Evolutionary conservation across 2,888 invertebrate genomes (phyloP).

Genomic region (Amiota minor): DNA sequence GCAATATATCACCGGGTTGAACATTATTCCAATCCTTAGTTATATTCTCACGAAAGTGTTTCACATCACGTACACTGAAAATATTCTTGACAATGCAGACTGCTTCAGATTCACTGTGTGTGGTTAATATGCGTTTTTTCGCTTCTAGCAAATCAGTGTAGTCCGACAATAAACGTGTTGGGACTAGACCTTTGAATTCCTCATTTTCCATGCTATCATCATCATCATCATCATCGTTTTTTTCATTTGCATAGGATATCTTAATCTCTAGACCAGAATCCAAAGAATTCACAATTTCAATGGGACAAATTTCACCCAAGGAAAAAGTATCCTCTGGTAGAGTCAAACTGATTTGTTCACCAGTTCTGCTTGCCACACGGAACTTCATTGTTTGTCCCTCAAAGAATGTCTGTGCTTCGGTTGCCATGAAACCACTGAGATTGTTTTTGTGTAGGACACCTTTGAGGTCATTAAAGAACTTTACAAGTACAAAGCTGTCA

Average conservation of each 20-base stretch:
- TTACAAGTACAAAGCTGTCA: conserved; percentile 61
- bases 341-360: conserved; percentile 62
- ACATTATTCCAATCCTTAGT: conserved; percentile 64
- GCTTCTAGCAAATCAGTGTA: conserved; percentile 67
- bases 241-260: conserved; percentile 52
- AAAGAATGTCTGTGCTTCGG: conserved; percentile 53
- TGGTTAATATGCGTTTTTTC: conserved; percentile 56
- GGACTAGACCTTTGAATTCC: conserved; percentile 71
- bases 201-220: conserved; percentile 46
- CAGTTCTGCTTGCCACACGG: conserved; percentile 57
- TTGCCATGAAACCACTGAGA: conserved; percentile 45
- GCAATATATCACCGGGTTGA: conserved; percentile 64
- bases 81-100: conserved; percentile 68
- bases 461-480: conserved; percentile 72
- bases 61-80: conserved; percentile 71
- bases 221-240: conserved; percentile 38
- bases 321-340: conserved; percentile 65
- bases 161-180: conserved; percentile 68
- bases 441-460: conserved; percentile 70
- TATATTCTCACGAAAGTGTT: conserved; percentile 60
- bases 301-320: conserved; percentile 68
- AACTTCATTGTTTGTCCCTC: conserved; percentile 70
- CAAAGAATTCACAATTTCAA: conserved; percentile 60
- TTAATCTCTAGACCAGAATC: conserved; percentile 72
- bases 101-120: conserved; percentile 56